A percentile compares a stretch with the other conserved stretches of the same genome.
phyloP scores from a whole-genome alignment of 1,140 invertebrate species.

The Magallana angulata region DNA sequence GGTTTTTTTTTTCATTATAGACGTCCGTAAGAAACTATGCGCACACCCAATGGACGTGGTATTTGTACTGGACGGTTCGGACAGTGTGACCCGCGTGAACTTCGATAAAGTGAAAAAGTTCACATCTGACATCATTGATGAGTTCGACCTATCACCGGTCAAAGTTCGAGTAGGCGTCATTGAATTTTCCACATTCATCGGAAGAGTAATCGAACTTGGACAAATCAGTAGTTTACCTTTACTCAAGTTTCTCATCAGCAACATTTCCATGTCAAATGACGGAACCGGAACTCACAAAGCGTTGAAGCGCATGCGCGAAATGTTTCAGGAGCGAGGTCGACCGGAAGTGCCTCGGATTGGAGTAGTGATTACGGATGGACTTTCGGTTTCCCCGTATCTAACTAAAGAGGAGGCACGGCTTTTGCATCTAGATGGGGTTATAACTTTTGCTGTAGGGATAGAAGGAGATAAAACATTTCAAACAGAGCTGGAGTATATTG shows the following conservation, averaged over 20 bases:
- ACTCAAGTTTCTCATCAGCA: conserved; percentile 9
- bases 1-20: not conserved
- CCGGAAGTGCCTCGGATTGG: conserved; percentile 54
- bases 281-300: conserved; percentile 48
- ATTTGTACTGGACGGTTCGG: conserved; percentile 53
- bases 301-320: conserved; percentile 37
- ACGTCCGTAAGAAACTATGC: not conserved
- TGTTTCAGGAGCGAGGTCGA: conserved; percentile 49
- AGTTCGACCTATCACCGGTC: not conserved
- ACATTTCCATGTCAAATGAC: conserved; percentile 31
- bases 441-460: conserved; percentile 65
- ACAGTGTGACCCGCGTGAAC: conserved; percentile 49
- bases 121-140: conserved; percentile 27
- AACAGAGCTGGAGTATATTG: conserved; percentile 22
- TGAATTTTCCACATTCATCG: conserved; percentile 39
- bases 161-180: conserved; percentile 47
- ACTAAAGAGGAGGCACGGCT: conserved; percentile 53
- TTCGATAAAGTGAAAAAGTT: conserved; percentile 51
- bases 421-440: conserved; percentile 57
- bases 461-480: conserved; percentile 34
- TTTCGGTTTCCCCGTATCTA: conserved; percentile 48
- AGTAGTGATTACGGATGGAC: conserved; percentile 69
- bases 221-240: not conserved
- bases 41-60: conserved; percentile 43
- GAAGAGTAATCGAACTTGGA: conserved; percentile 11